Base-by-base conservation (phyloP, 1,140 invertebrate species). In the Cotesia typhae region DNA sequence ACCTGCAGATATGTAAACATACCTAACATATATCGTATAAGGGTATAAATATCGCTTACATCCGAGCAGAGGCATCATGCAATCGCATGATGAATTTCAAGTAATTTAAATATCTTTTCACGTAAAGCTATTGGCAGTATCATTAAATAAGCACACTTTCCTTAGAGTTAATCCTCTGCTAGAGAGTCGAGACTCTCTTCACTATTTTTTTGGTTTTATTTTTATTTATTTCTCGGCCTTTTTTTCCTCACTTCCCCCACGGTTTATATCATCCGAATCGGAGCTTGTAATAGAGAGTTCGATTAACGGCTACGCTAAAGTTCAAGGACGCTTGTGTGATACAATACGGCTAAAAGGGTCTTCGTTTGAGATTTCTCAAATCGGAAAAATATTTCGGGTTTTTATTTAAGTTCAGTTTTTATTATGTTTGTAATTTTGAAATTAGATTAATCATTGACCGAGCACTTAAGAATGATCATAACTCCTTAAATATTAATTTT, bases 91-190 rank as follows among this genome's bases (percentile, higher is more conserved):
- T 74, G 66, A 41, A 71, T 71, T 77, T 75, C 55, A 51, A 74
- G 61, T 74, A 71, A 77, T 77, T 77, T 74, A 67, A 74, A 75
- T 77, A 72, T 70, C 20, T 72, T 61, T 71, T 66, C 71, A 69
- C 64, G 75, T 47, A 61, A 3, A 47, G 17, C 52, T 28, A 59
- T 59, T 28, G 20, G 20, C 57, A 63, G 12, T n/a, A 35, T 63
- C n/a, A 63, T 41, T 63, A 28, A 28, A 28, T 28, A 14, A 63
- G 12, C 36, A 41, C n/a, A 28, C 38, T 14, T 14, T 61, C 57
- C 5, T 7, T 6, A 57, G 12, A 57, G 4, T 57, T 14, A 3
- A 57, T 20, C 17, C 53, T 4, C 17, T 0, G 3, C 36, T 63
- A 4, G 14, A 12, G 20, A 17, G 17, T 17, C 17, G 17, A 17